A percentile compares a stretch with the other conserved stretches of the same genome.
These are phyloP conservation scores for Gastrophysa polygoni DNA, from an alignment of 2,888 invertebrate genomes.

Conservation along the genomic window DNA sequence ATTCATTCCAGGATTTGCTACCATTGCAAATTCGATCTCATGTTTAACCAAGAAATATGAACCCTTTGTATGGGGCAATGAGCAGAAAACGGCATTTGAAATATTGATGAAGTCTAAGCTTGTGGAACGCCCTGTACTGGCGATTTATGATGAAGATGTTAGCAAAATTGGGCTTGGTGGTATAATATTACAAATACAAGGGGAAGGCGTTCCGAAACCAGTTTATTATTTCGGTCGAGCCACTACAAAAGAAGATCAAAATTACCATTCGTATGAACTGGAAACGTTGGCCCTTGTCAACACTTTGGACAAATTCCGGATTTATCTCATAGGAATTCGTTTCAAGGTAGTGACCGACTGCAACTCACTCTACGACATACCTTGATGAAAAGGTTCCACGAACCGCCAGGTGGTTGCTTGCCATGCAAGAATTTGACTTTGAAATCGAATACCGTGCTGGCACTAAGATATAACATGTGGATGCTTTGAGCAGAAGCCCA, in stretches of 20 bases:
- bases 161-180: conserved; percentile 39
- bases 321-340: conserved; percentile 27
- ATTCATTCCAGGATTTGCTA: conserved; percentile 39
- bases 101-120: too few relatives aligned
- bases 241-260: conserved; percentile 25
- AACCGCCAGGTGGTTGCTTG: conserved; percentile 47
- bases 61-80: too few relatives aligned
- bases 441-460: conserved; percentile 41
- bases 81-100: too few relatives aligned
- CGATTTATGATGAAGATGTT: conserved; percentile 39
- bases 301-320: conserved; percentile 24
- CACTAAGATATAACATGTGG: conserved; percentile 43
- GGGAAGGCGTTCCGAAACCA: conserved; percentile 32
- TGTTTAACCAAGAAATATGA: too few relatives aligned
- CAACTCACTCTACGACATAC: conserved; percentile 36
- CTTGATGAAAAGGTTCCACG: conserved; percentile 39
- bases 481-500: conserved; percentile 37
- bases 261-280: conserved; percentile 29
- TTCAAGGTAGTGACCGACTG: conserved; percentile 39
- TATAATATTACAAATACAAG: conserved; percentile 41
- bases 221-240: conserved; percentile 40
- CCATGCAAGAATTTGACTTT: conserved; percentile 46
- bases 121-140: conserved; percentile 33
- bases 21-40: conserved; percentile 33
- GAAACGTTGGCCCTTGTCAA: conserved; percentile 31